Evolutionary conservation across 2,888 invertebrate genomes (phyloP), one percentile per base, ranked within the genome.

Genomic region (Lasiommata megera): DNA sequence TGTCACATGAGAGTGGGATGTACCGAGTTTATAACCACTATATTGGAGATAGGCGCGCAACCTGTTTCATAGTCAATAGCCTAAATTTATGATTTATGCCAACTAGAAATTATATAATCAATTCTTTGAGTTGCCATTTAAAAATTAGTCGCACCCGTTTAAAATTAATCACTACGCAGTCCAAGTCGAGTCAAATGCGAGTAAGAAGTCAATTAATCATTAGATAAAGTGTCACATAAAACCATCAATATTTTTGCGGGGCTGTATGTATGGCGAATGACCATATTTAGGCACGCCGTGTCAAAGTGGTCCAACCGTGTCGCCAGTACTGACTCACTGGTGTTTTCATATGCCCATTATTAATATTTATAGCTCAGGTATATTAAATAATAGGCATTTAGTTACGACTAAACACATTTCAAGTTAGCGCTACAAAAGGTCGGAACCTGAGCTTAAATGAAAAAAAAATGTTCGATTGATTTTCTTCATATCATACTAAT

Each of bases 121-220:
- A 47, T 34, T 44, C 44, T 46, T 51, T 16, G 38, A 43, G 31
- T 44, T 54, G 53, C 48, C 36, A 47, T 41, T n/a, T n/a, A 34
- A 34, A 28, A 52, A 41, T 43, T 28, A 58, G 43, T 44, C 37
- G 36, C 34, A 23, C 55, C 55, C 43, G 34, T 58, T 53, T 43
- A 37, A 56, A 50, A 53, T 61, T 37, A 53, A 47, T 52, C 59
- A 52, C 11, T 47, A 23, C 52, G 28, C 18, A 18, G 54, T 38
- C 37, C 14, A 38, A 34, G 48, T 53, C 43, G 12, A 53, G 58
- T 61, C 58, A 36, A 53, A 36, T 38, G 23, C 55, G 9, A 59
- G 57, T 55, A 65, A 62, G 46, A 58, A 63, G 65, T 58, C 60
- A 61, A 63, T 67, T 62, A 62, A 66, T 65, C 62, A 62, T 62